Conservation (phyloP, 2,888 invertebrate genomes). For the Dioctria rufipes region DNA sequence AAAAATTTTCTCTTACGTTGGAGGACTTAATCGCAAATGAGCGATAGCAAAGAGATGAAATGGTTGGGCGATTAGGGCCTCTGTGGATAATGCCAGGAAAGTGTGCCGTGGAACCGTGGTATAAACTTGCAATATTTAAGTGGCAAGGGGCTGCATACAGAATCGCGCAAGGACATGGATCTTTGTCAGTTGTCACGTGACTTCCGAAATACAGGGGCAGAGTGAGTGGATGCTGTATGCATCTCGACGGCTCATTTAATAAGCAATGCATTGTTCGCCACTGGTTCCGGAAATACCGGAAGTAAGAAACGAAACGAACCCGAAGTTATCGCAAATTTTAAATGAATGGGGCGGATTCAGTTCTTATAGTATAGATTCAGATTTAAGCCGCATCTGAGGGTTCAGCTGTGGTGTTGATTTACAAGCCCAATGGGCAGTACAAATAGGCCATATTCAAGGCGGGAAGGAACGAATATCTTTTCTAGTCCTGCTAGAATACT, state of each 20-base stretch:
- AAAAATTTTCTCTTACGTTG: neutral
- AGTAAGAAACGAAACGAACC: conserved; percentile 48
- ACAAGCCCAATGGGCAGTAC: neutral
- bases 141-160: neutral
- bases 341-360: conserved; percentile 31
- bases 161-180: conserved; percentile 18
- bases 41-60: neutral
- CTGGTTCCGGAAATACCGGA: conserved; percentile 46
- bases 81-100: conserved; percentile 1
- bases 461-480: neutral
- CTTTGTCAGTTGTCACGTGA: conserved; percentile 53
- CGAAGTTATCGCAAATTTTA: conserved; percentile 46
- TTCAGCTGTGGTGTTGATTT: neutral
- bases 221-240: conserved; percentile 40
- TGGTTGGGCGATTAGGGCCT: conserved; percentile 3
- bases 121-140: neutral
- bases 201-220: conserved; percentile 40
- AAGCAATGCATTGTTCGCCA: conserved; percentile 50
- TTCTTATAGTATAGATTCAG: neutral
- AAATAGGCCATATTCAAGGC: neutral
- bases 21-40: conserved; percentile 18
- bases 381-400: neutral
- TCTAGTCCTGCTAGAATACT: neutral
- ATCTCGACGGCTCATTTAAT: conserved; percentile 54
- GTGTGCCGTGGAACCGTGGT: neutral